A percentile compares a stretch with the other conserved stretches of the same genome.
Conservation (phyloP, 2,113 vertebrate species). For the Poicephalus gulielmi region DNA sequence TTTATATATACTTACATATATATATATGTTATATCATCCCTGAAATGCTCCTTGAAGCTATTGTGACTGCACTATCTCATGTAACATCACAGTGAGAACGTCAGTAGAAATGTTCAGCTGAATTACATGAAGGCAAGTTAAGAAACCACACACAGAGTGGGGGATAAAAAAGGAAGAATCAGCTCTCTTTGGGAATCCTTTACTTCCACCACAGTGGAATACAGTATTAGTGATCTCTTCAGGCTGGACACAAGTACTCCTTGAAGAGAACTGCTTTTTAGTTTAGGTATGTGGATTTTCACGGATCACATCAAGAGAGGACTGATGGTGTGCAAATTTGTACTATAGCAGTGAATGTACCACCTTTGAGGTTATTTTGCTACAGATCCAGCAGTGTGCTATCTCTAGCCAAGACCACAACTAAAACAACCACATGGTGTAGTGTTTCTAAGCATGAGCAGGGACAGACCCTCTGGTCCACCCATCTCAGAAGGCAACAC, state of each 20-base stretch:
- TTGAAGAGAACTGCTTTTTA: not conserved
- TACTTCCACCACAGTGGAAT: not conserved
- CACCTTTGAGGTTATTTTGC: not conserved
- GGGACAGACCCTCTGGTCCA: not conserved
- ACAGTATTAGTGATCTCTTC: not conserved
- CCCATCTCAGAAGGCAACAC: not conserved
- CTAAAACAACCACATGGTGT: not conserved
- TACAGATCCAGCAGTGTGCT: not conserved
- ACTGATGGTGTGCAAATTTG: not conserved
- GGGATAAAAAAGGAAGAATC: not conserved
- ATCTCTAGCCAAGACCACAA: not conserved
- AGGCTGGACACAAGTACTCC: not conserved
- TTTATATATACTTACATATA: not conserved
- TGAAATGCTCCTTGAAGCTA: not conserved
- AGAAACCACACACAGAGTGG: not conserved
- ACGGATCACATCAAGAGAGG: not conserved
- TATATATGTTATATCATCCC: fast-evolving
- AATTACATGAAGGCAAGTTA: not conserved
- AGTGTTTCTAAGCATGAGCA: not conserved
- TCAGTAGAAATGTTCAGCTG: not conserved
- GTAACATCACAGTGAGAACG: not conserved
- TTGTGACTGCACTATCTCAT: not conserved
- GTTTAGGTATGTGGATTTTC: not conserved
- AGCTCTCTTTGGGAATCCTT: not conserved
- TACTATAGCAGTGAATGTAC: not conserved